Conservation (phyloP, 1,140 invertebrate genomes). For the Caenorhabditis tropicalis region DNA sequence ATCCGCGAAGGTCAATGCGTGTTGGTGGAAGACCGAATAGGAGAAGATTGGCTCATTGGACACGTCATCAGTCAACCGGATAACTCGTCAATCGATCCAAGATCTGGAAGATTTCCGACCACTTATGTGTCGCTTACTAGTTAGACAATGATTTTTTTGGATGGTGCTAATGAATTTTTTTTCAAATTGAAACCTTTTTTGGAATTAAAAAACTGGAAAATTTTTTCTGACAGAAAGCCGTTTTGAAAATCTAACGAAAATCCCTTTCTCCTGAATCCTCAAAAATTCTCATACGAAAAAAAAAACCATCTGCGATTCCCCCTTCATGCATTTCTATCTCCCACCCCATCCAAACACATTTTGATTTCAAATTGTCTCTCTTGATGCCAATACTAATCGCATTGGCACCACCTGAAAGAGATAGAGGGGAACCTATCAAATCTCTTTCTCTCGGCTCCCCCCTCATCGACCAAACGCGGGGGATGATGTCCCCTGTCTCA, state of each 20-base stretch:
- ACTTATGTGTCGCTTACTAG: conserved; percentile 29
- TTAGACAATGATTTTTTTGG: background rate
- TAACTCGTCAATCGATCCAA: background rate
- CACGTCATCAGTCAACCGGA: conserved; percentile 41
- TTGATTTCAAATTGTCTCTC: background rate
- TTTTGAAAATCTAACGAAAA: too few species aligned
- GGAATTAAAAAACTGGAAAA: too few species aligned
- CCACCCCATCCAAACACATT: background rate
- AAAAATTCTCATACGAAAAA: too few species aligned
- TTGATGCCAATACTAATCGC: background rate
- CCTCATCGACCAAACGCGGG: conserved; percentile 32
- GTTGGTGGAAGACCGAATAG: conserved; percentile 53
- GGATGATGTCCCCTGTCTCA: background rate
- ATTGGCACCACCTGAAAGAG: conserved; percentile 18
- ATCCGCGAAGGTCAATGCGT: conserved; percentile 56
- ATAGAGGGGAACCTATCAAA: background rate
- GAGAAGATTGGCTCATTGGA: conserved; percentile 56
- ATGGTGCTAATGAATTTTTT: background rate
- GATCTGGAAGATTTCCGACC: conserved; percentile 48
- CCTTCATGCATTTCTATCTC: background rate
- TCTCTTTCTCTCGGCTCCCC: background rate
- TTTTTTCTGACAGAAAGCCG: too few species aligned
- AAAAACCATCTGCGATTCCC: too few species aligned
- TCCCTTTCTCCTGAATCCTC: too few species aligned
- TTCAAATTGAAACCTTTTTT: too few species aligned